Evolutionary conservation across 2,113 vertebrate species (phyloP).

Genomic region (Boleophthalmus pectinirostris): DNA sequence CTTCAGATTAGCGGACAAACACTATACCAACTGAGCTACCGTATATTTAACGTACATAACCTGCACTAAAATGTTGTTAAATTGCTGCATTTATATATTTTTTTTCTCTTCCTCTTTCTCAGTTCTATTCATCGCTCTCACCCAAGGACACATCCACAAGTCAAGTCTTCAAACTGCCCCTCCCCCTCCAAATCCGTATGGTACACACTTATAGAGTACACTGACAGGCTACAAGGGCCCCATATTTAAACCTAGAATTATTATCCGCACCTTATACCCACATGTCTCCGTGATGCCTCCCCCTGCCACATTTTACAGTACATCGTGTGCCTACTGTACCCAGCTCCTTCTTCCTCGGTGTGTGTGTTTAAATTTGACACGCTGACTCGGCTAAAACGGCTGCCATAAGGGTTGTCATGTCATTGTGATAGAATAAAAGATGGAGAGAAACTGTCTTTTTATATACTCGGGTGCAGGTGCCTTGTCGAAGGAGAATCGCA

Average conservation of each 20-base stretch:
- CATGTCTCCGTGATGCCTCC: background rate
- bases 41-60: too few relatives aligned
- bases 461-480: slow-evolving; percentile 8
- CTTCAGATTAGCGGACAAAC: too few relatives aligned
- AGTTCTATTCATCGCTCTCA: background rate
- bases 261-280: background rate
- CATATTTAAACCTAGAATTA: slow-evolving; percentile 7
- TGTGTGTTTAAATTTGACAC: slow-evolving; percentile 9
- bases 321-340: background rate
- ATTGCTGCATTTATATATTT: background rate
- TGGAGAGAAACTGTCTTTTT: background rate
- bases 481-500: slow-evolving; percentile 1
- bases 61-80: background rate
- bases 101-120: background rate
- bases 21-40: too few relatives aligned
- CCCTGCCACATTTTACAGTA: slow-evolving; percentile 12
- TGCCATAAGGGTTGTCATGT: slow-evolving; percentile 1
- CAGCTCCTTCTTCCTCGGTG: background rate
- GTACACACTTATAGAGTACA: background rate
- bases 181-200: background rate
- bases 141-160: background rate
- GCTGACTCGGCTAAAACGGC: slow-evolving; percentile 1
- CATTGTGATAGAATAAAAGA: slow-evolving; percentile 3
- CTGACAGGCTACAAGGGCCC: slow-evolving; percentile 2
- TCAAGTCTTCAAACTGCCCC: background rate